Base-by-base conservation (phyloP, 1,140 invertebrate genomes). In the Drosophila subpulchrella region DNA sequence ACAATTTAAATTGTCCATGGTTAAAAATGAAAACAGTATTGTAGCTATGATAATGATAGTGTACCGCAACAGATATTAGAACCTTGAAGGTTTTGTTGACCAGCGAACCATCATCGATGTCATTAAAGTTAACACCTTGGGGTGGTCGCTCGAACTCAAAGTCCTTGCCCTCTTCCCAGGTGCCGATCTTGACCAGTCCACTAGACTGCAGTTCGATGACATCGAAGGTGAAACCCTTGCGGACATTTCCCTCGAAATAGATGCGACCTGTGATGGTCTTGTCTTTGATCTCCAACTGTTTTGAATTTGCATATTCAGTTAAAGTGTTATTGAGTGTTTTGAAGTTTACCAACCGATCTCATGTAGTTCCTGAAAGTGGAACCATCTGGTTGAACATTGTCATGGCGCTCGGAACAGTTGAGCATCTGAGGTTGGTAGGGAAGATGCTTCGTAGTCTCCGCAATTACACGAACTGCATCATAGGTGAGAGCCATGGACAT, bases 301-400 rank as follows among this genome's bases (percentile, higher is more conserved):
- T 71, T 11, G 8, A 36, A 8, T 48, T 8, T 13, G 6, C 24
- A 24, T 8, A 12, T 20, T 47, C 13, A 11, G 10, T 12, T 20
- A 5, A 7, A 12, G 17, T 3, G 3, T 17, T 34, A 13, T 12
- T 13, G 11, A 15, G 11, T 36, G 12, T 27, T 5, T 17, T 2
- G 7, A n/a, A 2, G 3, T 20, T 11, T 13, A 95, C 93, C 54
- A 59, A 91, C 91, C 54, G 91, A 90, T 75, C 88, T 53, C 91
- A 98, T 96, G 79, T 96, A 97, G 93, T 98, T 98, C 32, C 95
- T 94, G 36, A 98, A 94, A 77, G 95, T 97, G 60, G 95, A 95
- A 2, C 97, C 97, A 89, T 92, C 84, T 30, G 65, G 57, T 24
- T 91, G 91, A 0, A 91, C 88, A 56, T 86, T 86, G 56, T 91